These are phyloP conservation scores for Ormyrus thymus DNA, from an alignment of 2,888 invertebrate species.

Conservation along the genomic window DNA sequence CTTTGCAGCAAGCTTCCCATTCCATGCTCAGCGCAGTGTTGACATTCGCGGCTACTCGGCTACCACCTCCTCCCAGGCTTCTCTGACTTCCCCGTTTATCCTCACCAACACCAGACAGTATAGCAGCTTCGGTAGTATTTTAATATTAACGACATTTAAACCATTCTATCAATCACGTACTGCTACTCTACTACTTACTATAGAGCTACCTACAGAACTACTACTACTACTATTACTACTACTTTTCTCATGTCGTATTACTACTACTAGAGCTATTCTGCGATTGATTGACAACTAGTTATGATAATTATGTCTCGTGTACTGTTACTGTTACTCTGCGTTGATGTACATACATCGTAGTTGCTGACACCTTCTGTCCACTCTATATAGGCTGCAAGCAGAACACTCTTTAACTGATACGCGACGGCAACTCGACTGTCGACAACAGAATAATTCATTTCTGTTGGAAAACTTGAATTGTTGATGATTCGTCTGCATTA, in stretches of 20 bases:
- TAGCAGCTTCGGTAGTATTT: slow-evolving; percentile 97
- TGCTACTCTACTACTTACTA: slow-evolving; percentile 15
- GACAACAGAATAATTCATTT: not conserved
- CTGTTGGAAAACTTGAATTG: slow-evolving; percentile 20
- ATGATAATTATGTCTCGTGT: slow-evolving; percentile 39
- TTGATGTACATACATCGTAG: slow-evolving; percentile 56
- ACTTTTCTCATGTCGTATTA: not conserved
- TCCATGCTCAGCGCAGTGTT: slow-evolving; percentile 71
- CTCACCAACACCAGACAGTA: slow-evolving; percentile 87
- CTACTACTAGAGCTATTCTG: slow-evolving; percentile 76
- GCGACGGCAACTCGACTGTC: not conserved
- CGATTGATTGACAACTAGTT: slow-evolving; percentile 22
- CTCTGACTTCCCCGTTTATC: slow-evolving; percentile 72
- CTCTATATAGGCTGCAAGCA: slow-evolving; percentile 18
- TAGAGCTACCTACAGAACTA: not conserved
- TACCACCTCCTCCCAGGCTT: slow-evolving; percentile 76
- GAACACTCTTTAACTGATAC: not conserved
- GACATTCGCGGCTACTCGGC: slow-evolving; percentile 76
- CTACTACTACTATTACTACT: not conserved
- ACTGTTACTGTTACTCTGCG: slow-evolving; percentile 23
- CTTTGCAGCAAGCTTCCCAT: slow-evolving; percentile 68
- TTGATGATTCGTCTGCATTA: slow-evolving; percentile 30
- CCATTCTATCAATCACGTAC: not conserved
- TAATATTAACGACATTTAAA: slow-evolving; percentile 74
- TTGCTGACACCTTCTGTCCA: slow-evolving; percentile 18